Percentiles rank a stretch among this genome's conserved stretches.
Evolutionary conservation across 2,888 invertebrate species (phyloP).

Genomic region (Leistus spinibarbis): DNA sequence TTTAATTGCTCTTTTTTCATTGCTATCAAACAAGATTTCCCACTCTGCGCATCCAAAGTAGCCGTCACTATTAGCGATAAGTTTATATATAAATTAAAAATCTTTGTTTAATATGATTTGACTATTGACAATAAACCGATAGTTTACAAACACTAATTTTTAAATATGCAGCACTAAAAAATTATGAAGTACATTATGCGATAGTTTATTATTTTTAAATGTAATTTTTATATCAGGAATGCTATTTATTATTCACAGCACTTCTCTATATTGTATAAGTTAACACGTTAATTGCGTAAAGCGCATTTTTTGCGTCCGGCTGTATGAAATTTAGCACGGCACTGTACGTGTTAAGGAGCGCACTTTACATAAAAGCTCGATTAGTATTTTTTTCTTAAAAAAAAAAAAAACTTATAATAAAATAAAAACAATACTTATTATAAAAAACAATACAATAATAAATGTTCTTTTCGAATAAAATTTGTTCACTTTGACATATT

Average conservation of each 20-base stretch:
- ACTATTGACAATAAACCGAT: not conserved
- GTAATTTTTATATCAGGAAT: not conserved
- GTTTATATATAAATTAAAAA: too few species aligned
- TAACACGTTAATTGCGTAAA: not conserved
- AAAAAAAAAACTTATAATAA: too few species aligned
- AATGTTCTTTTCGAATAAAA: too few species aligned
- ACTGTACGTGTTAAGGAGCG: conserved; percentile 6
- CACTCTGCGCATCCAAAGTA: too few species aligned
- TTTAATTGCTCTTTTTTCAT: too few species aligned
- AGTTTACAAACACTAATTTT: not conserved
- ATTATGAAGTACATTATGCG: not conserved
- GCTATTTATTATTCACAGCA: conserved; percentile 23
- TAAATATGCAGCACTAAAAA: conserved; percentile 30
- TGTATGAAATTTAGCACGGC: not conserved
- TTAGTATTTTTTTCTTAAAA: not conserved
- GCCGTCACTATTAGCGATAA: too few species aligned
- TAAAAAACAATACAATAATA: too few species aligned
- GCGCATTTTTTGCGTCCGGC: not conserved
- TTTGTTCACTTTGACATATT: too few species aligned
- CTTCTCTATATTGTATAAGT: conserved; percentile 17
- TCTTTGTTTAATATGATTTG: too few species aligned
- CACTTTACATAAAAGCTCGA: conserved; percentile 16
- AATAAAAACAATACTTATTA: too few species aligned
- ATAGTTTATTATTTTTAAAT: not conserved
- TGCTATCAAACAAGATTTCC: too few species aligned